phyloP scores from a whole-genome alignment of 2,797 vertebrate species.

The Myotis planiceps region DNA sequence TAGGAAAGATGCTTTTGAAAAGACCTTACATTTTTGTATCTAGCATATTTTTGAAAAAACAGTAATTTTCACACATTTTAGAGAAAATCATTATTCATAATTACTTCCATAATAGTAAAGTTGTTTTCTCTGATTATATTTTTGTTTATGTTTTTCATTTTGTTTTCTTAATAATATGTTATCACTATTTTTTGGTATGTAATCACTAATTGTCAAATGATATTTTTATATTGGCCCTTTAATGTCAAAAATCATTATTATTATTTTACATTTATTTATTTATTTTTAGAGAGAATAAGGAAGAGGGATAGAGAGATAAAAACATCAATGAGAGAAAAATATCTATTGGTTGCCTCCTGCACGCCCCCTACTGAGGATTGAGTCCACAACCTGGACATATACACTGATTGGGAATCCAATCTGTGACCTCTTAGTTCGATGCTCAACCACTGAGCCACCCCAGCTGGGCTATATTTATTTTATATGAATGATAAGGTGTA shows the following conservation, averaged over 20 bases:
- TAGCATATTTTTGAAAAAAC: neutral
- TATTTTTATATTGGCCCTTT: neutral
- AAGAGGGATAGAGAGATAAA: too few relatives aligned
- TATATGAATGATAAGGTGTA: neutral
- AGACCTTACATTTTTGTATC: neutral
- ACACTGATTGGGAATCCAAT: too few relatives aligned
- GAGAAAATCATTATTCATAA: neutral
- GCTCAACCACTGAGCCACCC: too few relatives aligned
- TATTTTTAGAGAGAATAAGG: too few relatives aligned
- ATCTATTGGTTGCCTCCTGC: too few relatives aligned
- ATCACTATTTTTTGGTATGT: neutral
- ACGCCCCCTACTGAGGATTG: too few relatives aligned
- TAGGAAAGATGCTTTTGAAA: neutral
- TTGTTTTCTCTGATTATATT: neutral
- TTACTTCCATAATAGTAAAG: neutral
- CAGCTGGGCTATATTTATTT: neutral
- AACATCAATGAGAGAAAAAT: too few relatives aligned
- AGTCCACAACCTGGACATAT: too few relatives aligned
- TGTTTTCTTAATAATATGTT: neutral
- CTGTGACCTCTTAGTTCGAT: too few relatives aligned
- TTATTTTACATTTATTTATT: too few relatives aligned
- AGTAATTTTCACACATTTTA: neutral
- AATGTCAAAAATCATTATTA: neutral
- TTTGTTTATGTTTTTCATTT: neutral
- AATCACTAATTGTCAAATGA: neutral